Evolutionary conservation across 2,888 invertebrate species (phyloP).

Genomic region (Pachliopta kotzebuea): DNA sequence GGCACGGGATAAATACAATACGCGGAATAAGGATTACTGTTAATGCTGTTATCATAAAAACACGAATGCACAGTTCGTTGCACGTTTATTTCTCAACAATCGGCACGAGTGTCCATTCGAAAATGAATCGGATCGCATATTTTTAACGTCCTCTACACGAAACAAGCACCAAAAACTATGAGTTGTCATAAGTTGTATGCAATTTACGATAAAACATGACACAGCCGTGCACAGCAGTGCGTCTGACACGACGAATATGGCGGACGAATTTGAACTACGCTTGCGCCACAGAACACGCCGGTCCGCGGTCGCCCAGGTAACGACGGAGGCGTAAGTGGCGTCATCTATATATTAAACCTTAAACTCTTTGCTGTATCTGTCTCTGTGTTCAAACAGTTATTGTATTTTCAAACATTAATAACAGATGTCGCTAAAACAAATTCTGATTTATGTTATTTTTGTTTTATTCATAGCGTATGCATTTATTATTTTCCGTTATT

Average conservation of each 20-base stretch:
- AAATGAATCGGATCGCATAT: slow-evolving; percentile 65
- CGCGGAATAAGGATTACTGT: slow-evolving; percentile 68
- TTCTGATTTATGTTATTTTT: no score
- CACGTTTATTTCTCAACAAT: slow-evolving; percentile 71
- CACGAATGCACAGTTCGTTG: slow-evolving; percentile 76
- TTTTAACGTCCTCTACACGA: slow-evolving; percentile 55
- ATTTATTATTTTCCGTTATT: no score
- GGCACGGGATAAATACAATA: slow-evolving; percentile 67
- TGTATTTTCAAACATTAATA: no score
- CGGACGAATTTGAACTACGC: slow-evolving; percentile 79
- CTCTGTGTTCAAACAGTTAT: no score
- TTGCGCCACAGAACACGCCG: slow-evolving; percentile 56
- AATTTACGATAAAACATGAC: slow-evolving; percentile 76
- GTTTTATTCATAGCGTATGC: no score
- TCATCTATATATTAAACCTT: slow-evolving; percentile 44
- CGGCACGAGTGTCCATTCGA: slow-evolving; percentile 60
- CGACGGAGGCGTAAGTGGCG: slow-evolving; percentile 48
- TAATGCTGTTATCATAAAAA: slow-evolving; percentile 78
- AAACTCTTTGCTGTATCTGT: no score
- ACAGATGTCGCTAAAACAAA: no score
- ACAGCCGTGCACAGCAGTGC: slow-evolving; percentile 76
- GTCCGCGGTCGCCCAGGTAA: slow-evolving; percentile 60
- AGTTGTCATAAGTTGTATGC: slow-evolving; percentile 66
- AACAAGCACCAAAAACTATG: slow-evolving; percentile 61
- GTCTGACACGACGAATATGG: slow-evolving; percentile 80